Percentiles rank a stretch among this genome's conserved stretches.
Conservation (phyloP, 2,797 vertebrate genomes). For the Erithacus rubecula region DNA sequence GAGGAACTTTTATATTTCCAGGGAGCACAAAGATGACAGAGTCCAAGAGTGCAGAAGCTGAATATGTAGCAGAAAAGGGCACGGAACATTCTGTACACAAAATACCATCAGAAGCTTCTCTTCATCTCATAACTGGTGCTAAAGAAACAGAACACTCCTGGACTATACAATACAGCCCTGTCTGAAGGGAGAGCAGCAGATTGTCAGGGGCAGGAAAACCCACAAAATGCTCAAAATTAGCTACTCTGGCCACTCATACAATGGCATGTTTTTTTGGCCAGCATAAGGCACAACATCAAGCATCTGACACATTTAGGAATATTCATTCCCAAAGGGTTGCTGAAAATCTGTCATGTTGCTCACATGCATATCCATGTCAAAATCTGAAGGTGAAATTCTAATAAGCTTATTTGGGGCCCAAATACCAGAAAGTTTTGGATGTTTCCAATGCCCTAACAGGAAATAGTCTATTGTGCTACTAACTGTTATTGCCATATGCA, state of each 20-base stretch:
- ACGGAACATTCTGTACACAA: neutral
- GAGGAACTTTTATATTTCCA: neutral
- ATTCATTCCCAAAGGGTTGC: neutral
- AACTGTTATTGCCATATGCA: neutral
- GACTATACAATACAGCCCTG: neutral
- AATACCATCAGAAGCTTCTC: neutral
- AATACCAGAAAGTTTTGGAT: neutral
- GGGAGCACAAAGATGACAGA: rapidly evolving
- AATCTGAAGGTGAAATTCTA: neutral
- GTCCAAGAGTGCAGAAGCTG: neutral
- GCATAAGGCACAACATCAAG: neutral
- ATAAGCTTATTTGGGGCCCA: neutral
- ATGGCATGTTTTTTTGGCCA: neutral
- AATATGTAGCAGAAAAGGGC: neutral
- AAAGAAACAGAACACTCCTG: neutral
- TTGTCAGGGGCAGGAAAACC: neutral
- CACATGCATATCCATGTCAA: neutral
- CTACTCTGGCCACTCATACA: neutral
- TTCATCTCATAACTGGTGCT: neutral
- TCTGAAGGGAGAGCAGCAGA: neutral
- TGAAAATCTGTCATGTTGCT: neutral
- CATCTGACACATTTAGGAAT: neutral
- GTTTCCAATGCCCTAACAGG: neutral
- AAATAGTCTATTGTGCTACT: neutral
- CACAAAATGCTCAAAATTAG: neutral